A percentile compares a stretch with the other conserved stretches of the same genome.
phyloP scores from a whole-genome alignment of 2,113 vertebrate genomes.

The Osmerus mordax region DNA sequence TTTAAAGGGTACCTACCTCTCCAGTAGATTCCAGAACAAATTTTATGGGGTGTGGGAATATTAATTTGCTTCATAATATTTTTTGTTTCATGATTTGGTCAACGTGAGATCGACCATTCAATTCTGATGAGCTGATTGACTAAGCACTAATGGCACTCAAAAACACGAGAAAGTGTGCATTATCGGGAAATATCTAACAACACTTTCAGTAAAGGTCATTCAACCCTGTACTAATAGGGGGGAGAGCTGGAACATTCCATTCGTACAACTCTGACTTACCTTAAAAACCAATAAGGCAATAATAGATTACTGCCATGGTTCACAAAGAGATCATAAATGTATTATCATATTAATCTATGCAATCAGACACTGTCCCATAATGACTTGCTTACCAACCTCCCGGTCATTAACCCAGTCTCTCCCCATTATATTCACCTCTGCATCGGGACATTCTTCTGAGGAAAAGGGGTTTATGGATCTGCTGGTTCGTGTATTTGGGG shows the following conservation, averaged over 20 bases:
- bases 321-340: background rate
- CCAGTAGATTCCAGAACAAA: too few relatives aligned
- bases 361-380: background rate
- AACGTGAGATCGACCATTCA: constrained; percentile 10
- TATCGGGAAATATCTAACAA: background rate
- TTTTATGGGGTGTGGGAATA: too few relatives aligned
- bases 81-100: constrained; percentile 8
- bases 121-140: constrained; percentile 8
- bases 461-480: background rate
- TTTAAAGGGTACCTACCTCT: too few relatives aligned
- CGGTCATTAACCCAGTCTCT: background rate
- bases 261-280: too few relatives aligned
- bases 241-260: too few relatives aligned
- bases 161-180: too few relatives aligned
- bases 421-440: too few relatives aligned
- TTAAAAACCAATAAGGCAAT: too few relatives aligned
- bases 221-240: background rate
- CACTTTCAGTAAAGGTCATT: background rate
- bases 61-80: too few relatives aligned
- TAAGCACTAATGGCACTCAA: background rate
- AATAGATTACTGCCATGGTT: background rate
- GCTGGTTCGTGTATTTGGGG: background rate
- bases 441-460: too few relatives aligned
- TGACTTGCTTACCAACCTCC: too few relatives aligned
- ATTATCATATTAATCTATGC: background rate